Evolutionary conservation across 2,113 vertebrate genomes (phyloP), one percentile per base, ranked within the genome.

Genomic region (Grammomys dolichurus): DNA sequence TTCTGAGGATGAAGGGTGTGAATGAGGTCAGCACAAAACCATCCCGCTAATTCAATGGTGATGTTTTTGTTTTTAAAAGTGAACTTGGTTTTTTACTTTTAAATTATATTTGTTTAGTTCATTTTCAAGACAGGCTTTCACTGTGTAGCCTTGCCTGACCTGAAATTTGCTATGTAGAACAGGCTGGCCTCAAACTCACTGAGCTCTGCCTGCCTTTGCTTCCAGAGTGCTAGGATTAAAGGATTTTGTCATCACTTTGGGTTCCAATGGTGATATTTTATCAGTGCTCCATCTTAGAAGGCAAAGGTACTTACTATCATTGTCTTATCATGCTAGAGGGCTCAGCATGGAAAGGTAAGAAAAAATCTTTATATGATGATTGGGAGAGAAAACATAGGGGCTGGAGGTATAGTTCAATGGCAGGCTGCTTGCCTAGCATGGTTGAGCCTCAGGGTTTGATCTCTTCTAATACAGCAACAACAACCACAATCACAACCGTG

Each of bases 201-300:
- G 51, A 58, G 51, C 20, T 81, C 33, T n/a, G 11, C 54, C 20
- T 82, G 80, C 36, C 31, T 82, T 56, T 82, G 54, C 54, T 26
- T 82, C 36, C 36, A 7, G 11, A 58, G 33, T 6, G 17, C 51
- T 36, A 4, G 51, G 31, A 36, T 36, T 54, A 56, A 56, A 56
- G 31, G 7, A 11, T 2, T 56, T 36, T 20, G 7, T 56, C 54
- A 82, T 11, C 54, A 58, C 36, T 80, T 31, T 36, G 31, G 20
- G 33, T 58, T 60, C 7, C 5, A 43, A 16, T 17, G 26, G 46
- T 80, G 31, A 75, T 70, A 43, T 69, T 93, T 90, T 75, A 90
- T 48, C 87, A 77, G 28, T 13, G 28, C 46, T 75, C 54, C 87
- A 28, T 87, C 93, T 93, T 75, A 76, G 82, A 87, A 90, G 70